A percentile compares a stretch with the other conserved stretches of the same genome.
Evolutionary conservation across 2,797 vertebrate species (phyloP).

Genomic region (Otolemur crassicaudatus): DNA sequence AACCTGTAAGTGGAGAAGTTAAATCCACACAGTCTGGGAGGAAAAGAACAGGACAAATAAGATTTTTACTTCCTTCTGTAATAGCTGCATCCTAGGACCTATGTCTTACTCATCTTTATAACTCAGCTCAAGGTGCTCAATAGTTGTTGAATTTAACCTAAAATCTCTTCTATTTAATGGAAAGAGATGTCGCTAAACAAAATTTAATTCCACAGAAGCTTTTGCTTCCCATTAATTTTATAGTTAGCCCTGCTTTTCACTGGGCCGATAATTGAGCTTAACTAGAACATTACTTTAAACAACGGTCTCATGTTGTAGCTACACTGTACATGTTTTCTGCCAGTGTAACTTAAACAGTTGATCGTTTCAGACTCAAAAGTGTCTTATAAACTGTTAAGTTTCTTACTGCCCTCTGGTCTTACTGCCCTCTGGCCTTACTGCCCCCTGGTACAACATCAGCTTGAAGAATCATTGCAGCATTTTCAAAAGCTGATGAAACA

Average conservation of each 20-base stretch:
- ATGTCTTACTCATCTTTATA: background rate
- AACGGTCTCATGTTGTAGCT: background rate
- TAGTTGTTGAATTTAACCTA: conserved; percentile 42
- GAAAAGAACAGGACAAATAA: background rate
- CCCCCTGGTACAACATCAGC: background rate
- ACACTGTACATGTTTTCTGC: conserved; percentile 25
- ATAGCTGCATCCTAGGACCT: background rate
- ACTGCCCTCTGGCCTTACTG: background rate
- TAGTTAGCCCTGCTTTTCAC: conserved; percentile 1
- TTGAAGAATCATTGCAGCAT: background rate
- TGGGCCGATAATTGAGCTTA: conserved; percentile 21
- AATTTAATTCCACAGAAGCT: conserved; percentile 33
- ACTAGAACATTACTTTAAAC: conserved; percentile 39
- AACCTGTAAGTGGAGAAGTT: background rate
- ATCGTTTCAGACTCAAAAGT: conserved; percentile 4
- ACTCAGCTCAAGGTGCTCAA: background rate
- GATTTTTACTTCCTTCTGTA: conserved; percentile 13
- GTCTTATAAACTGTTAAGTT: background rate
- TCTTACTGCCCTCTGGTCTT: background rate
- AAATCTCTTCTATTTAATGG: conserved; percentile 41
- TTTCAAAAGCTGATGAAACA: background rate
- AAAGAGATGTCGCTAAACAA: conserved; percentile 1
- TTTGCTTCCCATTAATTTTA: conserved; percentile 61
- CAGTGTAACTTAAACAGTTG: conserved; percentile 28
- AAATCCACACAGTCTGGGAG: background rate